Evolutionary conservation across 2,113 vertebrate genomes (phyloP).

Genomic region (Nothobranchius furzeri): DNA sequence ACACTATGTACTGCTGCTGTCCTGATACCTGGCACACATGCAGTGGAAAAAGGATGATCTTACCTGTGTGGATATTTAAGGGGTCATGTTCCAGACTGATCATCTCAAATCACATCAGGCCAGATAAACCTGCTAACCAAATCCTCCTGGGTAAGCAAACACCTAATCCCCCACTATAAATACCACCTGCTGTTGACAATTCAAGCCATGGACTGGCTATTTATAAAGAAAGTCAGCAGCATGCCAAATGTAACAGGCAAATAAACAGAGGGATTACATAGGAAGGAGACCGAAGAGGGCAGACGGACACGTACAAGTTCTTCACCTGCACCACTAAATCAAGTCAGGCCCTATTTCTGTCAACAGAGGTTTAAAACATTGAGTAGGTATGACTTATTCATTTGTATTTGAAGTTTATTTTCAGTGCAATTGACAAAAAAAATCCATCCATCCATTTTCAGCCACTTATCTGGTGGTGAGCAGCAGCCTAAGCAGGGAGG

Average conservation of each 20-base stretch:
- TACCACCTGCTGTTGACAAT: constrained; percentile 40
- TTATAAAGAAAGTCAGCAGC: constrained; percentile 41
- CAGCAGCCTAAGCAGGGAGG: too few species aligned
- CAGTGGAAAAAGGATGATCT: constrained; percentile 51
- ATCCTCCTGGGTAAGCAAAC: constrained; percentile 63
- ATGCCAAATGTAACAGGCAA: constrained; percentile 38
- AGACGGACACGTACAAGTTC: neutral
- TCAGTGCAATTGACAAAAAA: too few species aligned
- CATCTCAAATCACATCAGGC: constrained; percentile 42
- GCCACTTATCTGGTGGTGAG: too few species aligned
- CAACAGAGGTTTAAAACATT: neutral
- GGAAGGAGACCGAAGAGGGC: constrained; percentile 7
- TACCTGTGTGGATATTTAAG: constrained; percentile 42
- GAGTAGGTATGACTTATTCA: too few species aligned
- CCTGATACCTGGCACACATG: neutral
- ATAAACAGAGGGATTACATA: constrained; percentile 40
- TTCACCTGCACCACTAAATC: neutral
- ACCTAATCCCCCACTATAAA: constrained; percentile 57
- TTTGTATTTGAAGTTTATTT: too few species aligned
- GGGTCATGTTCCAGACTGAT: constrained; percentile 58
- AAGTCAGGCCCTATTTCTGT: neutral
- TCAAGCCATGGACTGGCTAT: constrained; percentile 34
- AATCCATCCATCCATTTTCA: too few species aligned
- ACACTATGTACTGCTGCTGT: neutral
- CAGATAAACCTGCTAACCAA: constrained; percentile 58